Conservation (phyloP, 2,888 invertebrate genomes). For the Spilarctia lutea region DNA sequence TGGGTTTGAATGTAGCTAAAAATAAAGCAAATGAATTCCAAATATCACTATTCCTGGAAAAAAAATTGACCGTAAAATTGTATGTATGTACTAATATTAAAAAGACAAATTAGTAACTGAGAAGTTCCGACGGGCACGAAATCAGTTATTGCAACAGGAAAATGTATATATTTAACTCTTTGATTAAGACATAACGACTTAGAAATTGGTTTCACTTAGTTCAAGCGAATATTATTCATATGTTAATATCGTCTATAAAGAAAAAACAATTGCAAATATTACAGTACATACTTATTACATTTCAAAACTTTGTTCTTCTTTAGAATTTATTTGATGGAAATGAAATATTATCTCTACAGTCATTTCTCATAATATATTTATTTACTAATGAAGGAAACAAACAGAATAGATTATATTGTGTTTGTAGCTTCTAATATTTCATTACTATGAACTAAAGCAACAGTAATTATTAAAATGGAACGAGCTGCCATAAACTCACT, state of each 20-base stretch:
- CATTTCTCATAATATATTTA: neutral
- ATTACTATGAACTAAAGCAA: neutral
- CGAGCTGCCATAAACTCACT: neutral
- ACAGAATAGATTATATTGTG: neutral
- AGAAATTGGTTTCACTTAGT: neutral
- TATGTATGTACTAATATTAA: too few species aligned
- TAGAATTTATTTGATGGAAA: neutral
- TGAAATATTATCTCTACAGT: neutral
- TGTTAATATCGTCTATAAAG: too few species aligned
- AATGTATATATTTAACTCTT: too few species aligned
- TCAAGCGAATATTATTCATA: neutral
- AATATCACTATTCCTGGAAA: neutral
- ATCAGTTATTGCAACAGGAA: too few species aligned
- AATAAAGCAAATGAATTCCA: constrained; percentile 5
- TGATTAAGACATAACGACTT: neutral
- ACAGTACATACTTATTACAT: neutral
- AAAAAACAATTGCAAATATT: neutral
- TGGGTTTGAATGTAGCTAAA: constrained; percentile 7
- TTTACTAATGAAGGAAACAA: neutral
- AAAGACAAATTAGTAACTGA: neutral
- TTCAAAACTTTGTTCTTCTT: neutral
- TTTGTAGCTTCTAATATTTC: neutral
- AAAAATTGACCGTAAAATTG: too few species aligned
- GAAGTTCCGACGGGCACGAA: too few species aligned
- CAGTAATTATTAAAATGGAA: neutral